These are phyloP conservation scores for Drosophila setosimentum DNA, from an alignment of 2,888 invertebrate genomes.

Conservation along the genomic window DNA sequence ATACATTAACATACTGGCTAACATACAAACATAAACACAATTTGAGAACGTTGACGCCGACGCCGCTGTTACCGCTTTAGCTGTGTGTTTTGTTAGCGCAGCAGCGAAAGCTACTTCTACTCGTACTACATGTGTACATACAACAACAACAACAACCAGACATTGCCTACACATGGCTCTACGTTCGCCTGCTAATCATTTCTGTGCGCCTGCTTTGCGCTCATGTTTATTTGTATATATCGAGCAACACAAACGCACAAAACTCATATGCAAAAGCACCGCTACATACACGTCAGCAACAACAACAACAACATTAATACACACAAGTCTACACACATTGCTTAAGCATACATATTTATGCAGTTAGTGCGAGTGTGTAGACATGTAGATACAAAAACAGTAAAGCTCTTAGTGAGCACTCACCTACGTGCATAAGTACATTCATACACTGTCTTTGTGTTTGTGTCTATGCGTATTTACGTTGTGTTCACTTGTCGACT, in stretches of 20 bases:
- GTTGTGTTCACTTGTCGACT: slow-evolving; percentile 10
- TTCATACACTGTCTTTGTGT: neutral
- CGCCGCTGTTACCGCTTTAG: slow-evolving; percentile 70
- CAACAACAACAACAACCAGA: slow-evolving; percentile 48
- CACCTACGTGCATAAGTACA: slow-evolving; percentile 17
- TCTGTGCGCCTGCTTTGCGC: slow-evolving; percentile 77
- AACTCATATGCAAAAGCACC: slow-evolving; percentile 62
- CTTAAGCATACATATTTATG: slow-evolving; percentile 38
- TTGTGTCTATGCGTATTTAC: slow-evolving; percentile 17
- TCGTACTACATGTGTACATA: slow-evolving; percentile 45
- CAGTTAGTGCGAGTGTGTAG: slow-evolving; percentile 30
- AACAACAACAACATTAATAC: slow-evolving; percentile 22
- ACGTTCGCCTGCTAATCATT: slow-evolving; percentile 67
- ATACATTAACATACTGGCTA: slow-evolving; percentile 42
- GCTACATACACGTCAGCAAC: slow-evolving; percentile 38
- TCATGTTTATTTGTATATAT: slow-evolving; percentile 82
- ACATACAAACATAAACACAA: slow-evolving; percentile 69
- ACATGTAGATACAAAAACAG: slow-evolving; percentile 20
- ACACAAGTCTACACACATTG: slow-evolving; percentile 24
- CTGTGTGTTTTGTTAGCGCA: slow-evolving; percentile 41
- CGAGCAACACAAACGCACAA: slow-evolving; percentile 78
- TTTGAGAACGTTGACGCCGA: slow-evolving; percentile 63
- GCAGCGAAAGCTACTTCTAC: slow-evolving; percentile 64
- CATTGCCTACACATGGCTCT: slow-evolving; percentile 54
- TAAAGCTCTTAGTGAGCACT: slow-evolving; percentile 20